Evolutionary conservation across 2,113 vertebrate genomes (phyloP).

Genomic region (Zosterops borbonicus): DNA sequence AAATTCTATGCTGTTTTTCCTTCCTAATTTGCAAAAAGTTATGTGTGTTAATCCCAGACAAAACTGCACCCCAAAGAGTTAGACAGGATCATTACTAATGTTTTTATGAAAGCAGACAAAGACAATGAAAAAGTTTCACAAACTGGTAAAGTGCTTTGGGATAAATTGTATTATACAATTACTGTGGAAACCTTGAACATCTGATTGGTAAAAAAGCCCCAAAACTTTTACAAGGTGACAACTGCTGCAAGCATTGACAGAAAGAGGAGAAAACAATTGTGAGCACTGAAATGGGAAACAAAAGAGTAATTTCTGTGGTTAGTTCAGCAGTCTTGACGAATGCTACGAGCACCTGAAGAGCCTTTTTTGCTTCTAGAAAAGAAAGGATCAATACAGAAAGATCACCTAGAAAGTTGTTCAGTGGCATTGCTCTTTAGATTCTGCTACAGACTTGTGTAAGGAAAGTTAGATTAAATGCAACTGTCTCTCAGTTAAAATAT

Average conservation of each 20-base stretch:
- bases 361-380: not conserved
- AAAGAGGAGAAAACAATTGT: not conserved
- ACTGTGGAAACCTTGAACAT: not conserved
- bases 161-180: not conserved
- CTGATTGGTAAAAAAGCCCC: not conserved
- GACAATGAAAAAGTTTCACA: not conserved
- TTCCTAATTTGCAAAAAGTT: not conserved
- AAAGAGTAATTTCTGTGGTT: not conserved
- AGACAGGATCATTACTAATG: not conserved
- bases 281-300: not conserved
- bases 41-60: not conserved
- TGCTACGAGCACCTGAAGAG: not conserved
- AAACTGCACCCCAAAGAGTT: not conserved
- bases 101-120: not conserved
- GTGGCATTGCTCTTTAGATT: not conserved
- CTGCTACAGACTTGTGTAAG: not conserved
- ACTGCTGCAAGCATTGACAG: not conserved
- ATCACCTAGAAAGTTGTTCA: not conserved
- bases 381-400: not conserved
- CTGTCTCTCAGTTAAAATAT: not conserved
- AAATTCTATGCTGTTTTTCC: not conserved
- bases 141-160: not conserved
- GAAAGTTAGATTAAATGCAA: not conserved
- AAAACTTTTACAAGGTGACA: not conserved
- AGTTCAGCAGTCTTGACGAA: not conserved